These are phyloP conservation scores for Cardiocondyla obscurior DNA, from an alignment of 1,140 invertebrate genomes.

Conservation along the genomic window DNA sequence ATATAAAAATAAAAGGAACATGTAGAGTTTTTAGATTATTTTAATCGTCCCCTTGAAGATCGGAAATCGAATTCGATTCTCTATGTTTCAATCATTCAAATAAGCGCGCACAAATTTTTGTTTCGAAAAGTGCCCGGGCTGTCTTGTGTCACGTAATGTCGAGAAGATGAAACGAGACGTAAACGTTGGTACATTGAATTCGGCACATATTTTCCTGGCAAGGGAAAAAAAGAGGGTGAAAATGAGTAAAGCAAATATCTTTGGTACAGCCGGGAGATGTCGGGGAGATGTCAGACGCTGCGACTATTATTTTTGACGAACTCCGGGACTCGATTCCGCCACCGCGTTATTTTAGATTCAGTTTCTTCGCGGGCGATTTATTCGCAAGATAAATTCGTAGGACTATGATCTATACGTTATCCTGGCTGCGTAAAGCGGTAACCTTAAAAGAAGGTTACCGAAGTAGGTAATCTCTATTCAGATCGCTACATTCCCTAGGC, in stretches of 20 bases:
- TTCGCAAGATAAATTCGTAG: constrained; percentile 39
- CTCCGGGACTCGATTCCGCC: constrained; percentile 5
- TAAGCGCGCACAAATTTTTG: too few species aligned
- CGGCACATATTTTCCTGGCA: background rate
- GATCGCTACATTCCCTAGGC: constrained; percentile 57
- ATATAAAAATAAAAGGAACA: too few species aligned
- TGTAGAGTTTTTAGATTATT: too few species aligned
- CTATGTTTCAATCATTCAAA: background rate
- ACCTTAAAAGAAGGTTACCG: constrained; percentile 59
- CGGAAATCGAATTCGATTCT: background rate
- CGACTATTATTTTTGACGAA: constrained; percentile 4
- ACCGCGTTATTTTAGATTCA: background rate
- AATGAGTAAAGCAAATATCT: background rate
- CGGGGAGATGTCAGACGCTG: background rate
- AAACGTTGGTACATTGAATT: background rate
- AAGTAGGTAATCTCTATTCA: constrained; percentile 61
- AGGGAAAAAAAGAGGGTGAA: background rate
- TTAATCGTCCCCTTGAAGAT: too few species aligned
- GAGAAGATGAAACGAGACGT: background rate
- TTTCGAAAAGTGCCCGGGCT: too few species aligned
- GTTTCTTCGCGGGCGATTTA: constrained; percentile 30
- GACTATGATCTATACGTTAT: constrained; percentile 55
- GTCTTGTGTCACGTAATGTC: background rate
- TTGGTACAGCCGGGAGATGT: background rate
- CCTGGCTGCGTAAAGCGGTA: constrained; percentile 38